These are phyloP conservation scores for Muscicapa adusta DNA, from an alignment of 2,113 vertebrate species.

Conservation along the genomic window DNA sequence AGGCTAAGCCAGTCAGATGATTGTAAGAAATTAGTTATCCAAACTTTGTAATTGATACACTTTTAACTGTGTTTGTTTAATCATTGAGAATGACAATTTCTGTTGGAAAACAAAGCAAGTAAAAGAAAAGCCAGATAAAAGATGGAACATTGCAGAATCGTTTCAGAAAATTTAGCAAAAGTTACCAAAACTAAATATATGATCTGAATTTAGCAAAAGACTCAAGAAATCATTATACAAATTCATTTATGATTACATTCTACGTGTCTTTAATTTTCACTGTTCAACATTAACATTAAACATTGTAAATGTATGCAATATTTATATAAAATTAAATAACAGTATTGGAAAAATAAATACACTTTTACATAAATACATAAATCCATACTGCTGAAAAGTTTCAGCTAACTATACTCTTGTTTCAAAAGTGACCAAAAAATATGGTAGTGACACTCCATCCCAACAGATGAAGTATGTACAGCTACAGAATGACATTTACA, in stretches of 20 bases:
- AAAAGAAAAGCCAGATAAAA: background rate
- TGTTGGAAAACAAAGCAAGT: background rate
- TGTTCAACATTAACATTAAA: slow-evolving; percentile 76
- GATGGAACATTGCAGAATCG: background rate
- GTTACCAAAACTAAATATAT: slow-evolving; percentile 43
- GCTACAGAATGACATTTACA: slow-evolving; percentile 39
- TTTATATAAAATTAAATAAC: slow-evolving; percentile 91
- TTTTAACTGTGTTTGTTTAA: slow-evolving; percentile 49
- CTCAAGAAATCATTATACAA: slow-evolving; percentile 68
- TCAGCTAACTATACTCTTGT: slow-evolving; percentile 85
- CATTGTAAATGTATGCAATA: slow-evolving; percentile 76
- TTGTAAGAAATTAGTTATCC: slow-evolving; percentile 27
- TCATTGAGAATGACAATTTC: slow-evolving; percentile 10
- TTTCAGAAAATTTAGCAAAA: slow-evolving; percentile 23
- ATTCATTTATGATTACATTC: slow-evolving; percentile 73
- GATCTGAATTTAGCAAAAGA: slow-evolving; percentile 43
- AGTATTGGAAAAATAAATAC: slow-evolving; percentile 96
- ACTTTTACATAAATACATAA: slow-evolving; percentile 93
- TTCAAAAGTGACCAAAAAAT: slow-evolving; percentile 71
- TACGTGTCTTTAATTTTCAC: slow-evolving; percentile 85
- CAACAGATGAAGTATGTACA: slow-evolving; percentile 58
- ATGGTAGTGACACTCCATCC: slow-evolving; percentile 66
- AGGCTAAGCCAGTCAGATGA: slow-evolving; percentile 24
- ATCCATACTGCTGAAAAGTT: slow-evolving; percentile 78
- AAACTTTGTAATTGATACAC: background rate